Base-by-base conservation (phyloP, 2,888 invertebrate species). In the Melanchra persicariae region DNA sequence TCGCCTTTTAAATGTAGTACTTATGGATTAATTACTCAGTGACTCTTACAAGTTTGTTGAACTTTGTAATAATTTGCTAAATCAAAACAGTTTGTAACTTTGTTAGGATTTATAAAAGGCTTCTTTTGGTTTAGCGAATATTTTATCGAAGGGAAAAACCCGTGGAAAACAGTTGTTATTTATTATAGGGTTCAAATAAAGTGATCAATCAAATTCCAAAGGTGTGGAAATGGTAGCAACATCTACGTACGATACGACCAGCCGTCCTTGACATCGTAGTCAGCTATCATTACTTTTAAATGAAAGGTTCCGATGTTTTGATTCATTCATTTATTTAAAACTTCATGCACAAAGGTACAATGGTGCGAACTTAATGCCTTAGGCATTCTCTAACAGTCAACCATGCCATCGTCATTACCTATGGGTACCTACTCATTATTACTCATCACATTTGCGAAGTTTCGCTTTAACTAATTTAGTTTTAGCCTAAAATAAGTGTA, bases 1-100 rank as follows among this genome's bases (percentile, higher is more conserved):
- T 58, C 34, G 30, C 55, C 22, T 81, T 70, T 40, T 34, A 51
- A 55, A 60, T 55, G 57, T 51, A 52, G 37, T 51, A 59, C 51
- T 65, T 51, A n/a, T 65, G 37, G 12, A 30, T 57, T 64, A 58
- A 78, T 70, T 52, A 61, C 58, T 47, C 22, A 57, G 40, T n/a
- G 62, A 30, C 55, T 43, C 26, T 52, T 6, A 47, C 4, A 47
- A 57, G 70, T 80, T 43, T 47, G 30, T 63, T 55, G 63, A 81
- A 57, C 62, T 66, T 66, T 55, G 15, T 51, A 26, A 45, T 68
- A 17, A 51, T 26, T 57, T 43, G 17, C 65, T 55, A n/a, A n/a
- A n/a, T 43, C 0, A 40, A n/a, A 10, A n/a, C 10, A 51, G 19
- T 24, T 43, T 15, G 19, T 24, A 19, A 40, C 22, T 67, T 51